Evolutionary conservation across 1,140 invertebrate species (phyloP), one percentile per base, ranked within the genome.

Genomic region (Drosophila aff.): DNA sequence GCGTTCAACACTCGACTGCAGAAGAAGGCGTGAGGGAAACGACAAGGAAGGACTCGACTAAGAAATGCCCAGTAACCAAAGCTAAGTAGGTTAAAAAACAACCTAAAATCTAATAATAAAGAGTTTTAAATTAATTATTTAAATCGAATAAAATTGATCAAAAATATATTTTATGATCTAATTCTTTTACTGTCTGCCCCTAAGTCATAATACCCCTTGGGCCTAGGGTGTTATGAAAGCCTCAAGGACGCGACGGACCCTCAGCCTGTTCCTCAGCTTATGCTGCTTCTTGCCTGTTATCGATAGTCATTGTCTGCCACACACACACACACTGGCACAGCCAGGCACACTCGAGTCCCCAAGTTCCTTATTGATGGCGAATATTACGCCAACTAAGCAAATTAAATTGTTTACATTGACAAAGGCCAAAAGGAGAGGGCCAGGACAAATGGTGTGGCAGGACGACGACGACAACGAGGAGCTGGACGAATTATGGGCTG

Each of bases 371-470:
- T 89, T 83, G 83, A 89, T 87, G 81, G 69, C 85, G 84, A 84
- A 89, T 90, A 89, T 89, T 81, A 89, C 85, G 85, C 85, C 85
- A 89, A 89, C 85, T 89, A 89, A 89, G 85, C 85, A 90, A 89
- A 89, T 89, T 89, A 89, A 89, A 89, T 89, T 89, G 85, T 90
- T 90, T 89, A 85, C 85, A 89, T 73, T 90, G 85, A 68, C 80
- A 74, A 78, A 86, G 64, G 62, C 67, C 67, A 73, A 66, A 38
- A 43, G 74, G 72, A 62, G 57, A 18, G n/a, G 67, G 28, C 40
- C 64, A 72, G 69, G 44, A 73, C 44, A 73, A 71, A 73, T 71
- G 53, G 66, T 40, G 67, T 41, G 31, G 40, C 36, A 36, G 52
- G 31, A 33, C 18, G 26, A 15, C 18, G 26, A 15, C 0, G 6